phyloP scores from a whole-genome alignment of 2,113 vertebrate genomes.

The Rhinoderma darwinii region DNA sequence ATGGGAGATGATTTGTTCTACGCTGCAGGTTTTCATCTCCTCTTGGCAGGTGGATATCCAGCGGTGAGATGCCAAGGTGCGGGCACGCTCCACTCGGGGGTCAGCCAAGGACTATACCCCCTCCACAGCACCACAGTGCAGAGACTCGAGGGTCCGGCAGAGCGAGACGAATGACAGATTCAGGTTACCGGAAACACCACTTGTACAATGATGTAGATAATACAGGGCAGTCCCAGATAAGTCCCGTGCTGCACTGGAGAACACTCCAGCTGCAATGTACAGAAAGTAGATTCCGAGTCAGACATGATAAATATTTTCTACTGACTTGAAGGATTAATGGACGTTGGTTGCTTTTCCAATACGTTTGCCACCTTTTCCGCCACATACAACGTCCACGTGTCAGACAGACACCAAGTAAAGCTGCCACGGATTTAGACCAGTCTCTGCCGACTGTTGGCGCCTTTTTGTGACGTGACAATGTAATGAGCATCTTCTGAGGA shows the following conservation, averaged over 20 bases:
- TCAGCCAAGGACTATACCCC: not conserved
- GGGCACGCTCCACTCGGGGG: not conserved
- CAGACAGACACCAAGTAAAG: no score
- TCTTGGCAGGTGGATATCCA: constrained; percentile 3
- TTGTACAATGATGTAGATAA: not conserved
- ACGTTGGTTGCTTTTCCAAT: no score
- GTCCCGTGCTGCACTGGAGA: not conserved
- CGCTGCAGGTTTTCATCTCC: not conserved
- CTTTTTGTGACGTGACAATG: no score
- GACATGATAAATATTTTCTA: no score
- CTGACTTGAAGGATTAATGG: no score
- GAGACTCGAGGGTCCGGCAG: not conserved
- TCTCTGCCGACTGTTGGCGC: no score
- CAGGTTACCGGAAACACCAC: not conserved
- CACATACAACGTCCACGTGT: no score
- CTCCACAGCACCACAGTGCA: not conserved
- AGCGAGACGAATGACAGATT: not conserved
- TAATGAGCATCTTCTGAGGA: no score
- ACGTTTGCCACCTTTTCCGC: no score
- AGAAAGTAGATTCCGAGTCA: no score
- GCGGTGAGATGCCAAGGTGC: not conserved
- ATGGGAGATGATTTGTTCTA: not conserved
- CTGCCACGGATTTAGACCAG: no score
- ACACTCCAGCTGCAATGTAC: not conserved
- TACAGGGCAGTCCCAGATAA: not conserved